phyloP scores from a whole-genome alignment of 2,113 vertebrate species.

The Gorsachius goisagi region DNA sequence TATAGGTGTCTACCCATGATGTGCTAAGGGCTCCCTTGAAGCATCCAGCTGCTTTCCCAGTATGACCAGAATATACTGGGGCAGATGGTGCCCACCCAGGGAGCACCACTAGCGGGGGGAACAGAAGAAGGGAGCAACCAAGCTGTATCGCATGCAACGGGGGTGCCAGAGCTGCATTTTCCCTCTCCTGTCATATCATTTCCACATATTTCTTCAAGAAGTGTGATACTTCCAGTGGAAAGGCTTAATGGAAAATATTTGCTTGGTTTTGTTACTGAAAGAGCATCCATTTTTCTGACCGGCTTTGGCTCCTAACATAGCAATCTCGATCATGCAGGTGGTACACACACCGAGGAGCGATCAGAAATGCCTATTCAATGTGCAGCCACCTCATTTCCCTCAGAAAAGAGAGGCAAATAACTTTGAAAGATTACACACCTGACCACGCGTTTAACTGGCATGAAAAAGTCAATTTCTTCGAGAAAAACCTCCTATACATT shows the following conservation, averaged over 20 bases:
- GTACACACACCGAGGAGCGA: background rate
- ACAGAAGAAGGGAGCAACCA: background rate
- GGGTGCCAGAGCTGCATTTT: background rate
- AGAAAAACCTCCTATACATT: background rate
- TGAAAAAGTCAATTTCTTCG: background rate
- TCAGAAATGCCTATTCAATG: background rate
- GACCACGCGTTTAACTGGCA: background rate
- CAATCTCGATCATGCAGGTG: background rate
- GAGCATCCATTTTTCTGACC: background rate
- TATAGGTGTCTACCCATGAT: background rate
- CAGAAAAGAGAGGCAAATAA: background rate
- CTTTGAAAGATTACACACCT: background rate
- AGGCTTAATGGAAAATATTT: background rate
- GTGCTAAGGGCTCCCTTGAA: background rate
- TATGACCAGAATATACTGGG: background rate
- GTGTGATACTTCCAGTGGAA: background rate
- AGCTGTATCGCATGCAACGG: background rate
- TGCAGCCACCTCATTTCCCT: background rate
- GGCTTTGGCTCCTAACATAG: background rate
- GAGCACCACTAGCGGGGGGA: background rate
- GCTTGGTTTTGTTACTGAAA: background rate
- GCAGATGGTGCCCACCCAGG: background rate
- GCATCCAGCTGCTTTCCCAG: background rate
- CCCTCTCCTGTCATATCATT: background rate
- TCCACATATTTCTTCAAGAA: background rate